phyloP scores from a whole-genome alignment of 2,888 invertebrate species.

The Apotomis turbidana region DNA sequence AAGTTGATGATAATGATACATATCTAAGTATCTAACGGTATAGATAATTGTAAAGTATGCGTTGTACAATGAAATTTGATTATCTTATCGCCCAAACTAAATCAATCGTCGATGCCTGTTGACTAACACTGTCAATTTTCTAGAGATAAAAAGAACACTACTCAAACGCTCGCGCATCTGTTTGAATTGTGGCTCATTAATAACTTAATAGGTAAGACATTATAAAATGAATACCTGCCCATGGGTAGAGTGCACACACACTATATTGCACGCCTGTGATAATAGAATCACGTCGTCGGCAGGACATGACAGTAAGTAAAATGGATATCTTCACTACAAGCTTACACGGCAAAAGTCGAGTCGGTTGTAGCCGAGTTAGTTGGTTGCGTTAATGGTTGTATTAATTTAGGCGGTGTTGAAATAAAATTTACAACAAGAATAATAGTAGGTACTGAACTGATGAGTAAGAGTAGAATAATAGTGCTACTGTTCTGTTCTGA shows the following conservation, averaged over 20 bases:
- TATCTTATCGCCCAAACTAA: constrained; percentile 26
- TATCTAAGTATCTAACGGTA: too few relatives aligned
- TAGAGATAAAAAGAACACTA: not conserved
- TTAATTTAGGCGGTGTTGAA: not conserved
- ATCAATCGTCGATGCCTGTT: constrained; percentile 13
- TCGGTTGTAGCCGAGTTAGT: not conserved
- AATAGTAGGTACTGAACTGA: too few relatives aligned
- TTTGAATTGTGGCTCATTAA: not conserved
- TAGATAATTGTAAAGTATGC: not conserved
- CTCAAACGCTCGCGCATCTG: not conserved
- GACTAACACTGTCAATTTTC: constrained; percentile 3
- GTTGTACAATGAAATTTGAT: constrained; percentile 2
- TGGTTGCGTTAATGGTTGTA: not conserved
- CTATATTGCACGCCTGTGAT: constrained; percentile 21
- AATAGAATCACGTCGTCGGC: constrained; percentile 8
- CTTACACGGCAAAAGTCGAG: not conserved
- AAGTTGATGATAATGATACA: too few relatives aligned
- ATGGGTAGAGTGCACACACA: constrained; percentile 20
- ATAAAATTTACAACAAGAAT: not conserved
- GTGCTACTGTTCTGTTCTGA: too few relatives aligned
- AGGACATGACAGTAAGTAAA: constrained; percentile 12
- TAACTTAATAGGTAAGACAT: not conserved
- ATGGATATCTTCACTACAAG: not conserved
- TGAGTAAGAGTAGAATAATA: too few relatives aligned
- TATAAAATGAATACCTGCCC: constrained; percentile 20